Evolutionary conservation across 2,797 vertebrate genomes (phyloP).

Genomic region (Huso huso): DNA sequence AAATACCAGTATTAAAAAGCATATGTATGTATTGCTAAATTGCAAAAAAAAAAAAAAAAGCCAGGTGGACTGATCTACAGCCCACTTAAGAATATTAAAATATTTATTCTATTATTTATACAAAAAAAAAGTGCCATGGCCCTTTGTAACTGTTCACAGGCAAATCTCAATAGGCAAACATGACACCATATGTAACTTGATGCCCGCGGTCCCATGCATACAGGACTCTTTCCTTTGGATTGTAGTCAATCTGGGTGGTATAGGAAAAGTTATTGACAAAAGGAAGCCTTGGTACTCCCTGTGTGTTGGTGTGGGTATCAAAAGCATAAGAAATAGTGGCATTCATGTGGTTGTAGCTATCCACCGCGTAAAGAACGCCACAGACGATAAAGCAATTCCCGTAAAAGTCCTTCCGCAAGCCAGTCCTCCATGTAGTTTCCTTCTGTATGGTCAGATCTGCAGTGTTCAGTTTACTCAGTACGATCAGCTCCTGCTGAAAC

Average conservation of each 20-base stretch:
- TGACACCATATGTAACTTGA: slow-evolving; percentile 89
- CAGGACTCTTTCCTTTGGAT: slow-evolving; percentile 86
- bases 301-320: slow-evolving; percentile 96
- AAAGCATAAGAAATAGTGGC: slow-evolving; percentile 93
- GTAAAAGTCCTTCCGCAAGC: slow-evolving; percentile 77
- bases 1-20: slow-evolving; percentile 16
- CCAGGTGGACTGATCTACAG: slow-evolving; percentile 82
- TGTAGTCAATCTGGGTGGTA: slow-evolving; percentile 94
- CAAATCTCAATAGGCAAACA: slow-evolving; percentile 81
- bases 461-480: slow-evolving; percentile 83
- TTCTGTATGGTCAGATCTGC: slow-evolving; percentile 79
- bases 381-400: slow-evolving; percentile 95
- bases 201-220: slow-evolving; percentile 97
- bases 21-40: slow-evolving; percentile 6
- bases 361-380: slow-evolving; percentile 86
- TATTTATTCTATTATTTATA: slow-evolving; percentile 59
- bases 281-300: slow-evolving; percentile 85
- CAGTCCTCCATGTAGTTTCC: slow-evolving; percentile 92
- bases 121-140: slow-evolving; percentile 55
- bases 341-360: slow-evolving; percentile 77
- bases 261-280: slow-evolving; percentile 89
- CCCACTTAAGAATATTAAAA: slow-evolving; percentile 50
- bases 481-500: slow-evolving; percentile 82
- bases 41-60: slow-evolving; percentile 37
- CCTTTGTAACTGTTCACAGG: slow-evolving; percentile 34